Percentiles rank a stretch among this genome's conserved stretches.
These are phyloP conservation scores for Calidris pugnax DNA, from an alignment of 2,113 vertebrate genomes.

Conservation along the genomic window DNA sequence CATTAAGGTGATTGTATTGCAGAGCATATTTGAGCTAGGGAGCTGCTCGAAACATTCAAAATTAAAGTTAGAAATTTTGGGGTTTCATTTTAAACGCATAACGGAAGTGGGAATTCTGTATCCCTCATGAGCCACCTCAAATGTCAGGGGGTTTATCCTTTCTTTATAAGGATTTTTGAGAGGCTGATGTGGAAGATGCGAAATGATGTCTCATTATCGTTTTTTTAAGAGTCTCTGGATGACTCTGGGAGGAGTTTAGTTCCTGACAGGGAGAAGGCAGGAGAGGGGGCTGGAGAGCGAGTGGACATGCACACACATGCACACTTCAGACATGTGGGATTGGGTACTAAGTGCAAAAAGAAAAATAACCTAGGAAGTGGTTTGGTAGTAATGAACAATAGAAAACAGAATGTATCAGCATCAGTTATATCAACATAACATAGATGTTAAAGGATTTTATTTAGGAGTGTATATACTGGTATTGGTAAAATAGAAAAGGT, in stretches of 20 bases:
- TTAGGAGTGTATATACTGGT: background rate
- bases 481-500: background rate
- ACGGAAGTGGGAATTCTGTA: background rate
- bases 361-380: background rate
- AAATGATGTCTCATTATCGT: background rate
- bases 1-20: background rate
- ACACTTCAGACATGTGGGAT: accelerated
- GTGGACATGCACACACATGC: accelerated
- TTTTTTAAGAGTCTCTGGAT: background rate
- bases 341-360: background rate
- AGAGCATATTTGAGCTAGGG: background rate
- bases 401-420: background rate
- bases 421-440: no score
- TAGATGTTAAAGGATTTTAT: background rate
- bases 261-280: background rate
- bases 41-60: background rate
- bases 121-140: background rate
- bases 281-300: background rate
- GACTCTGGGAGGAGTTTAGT: background rate
- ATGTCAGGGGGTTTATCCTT: background rate
- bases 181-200: background rate
- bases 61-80: background rate
- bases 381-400: background rate
- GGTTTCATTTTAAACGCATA: background rate
- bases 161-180: background rate